Evolutionary conservation across 2,797 vertebrate genomes (phyloP).

Genomic region (Vultur gryphus): DNA sequence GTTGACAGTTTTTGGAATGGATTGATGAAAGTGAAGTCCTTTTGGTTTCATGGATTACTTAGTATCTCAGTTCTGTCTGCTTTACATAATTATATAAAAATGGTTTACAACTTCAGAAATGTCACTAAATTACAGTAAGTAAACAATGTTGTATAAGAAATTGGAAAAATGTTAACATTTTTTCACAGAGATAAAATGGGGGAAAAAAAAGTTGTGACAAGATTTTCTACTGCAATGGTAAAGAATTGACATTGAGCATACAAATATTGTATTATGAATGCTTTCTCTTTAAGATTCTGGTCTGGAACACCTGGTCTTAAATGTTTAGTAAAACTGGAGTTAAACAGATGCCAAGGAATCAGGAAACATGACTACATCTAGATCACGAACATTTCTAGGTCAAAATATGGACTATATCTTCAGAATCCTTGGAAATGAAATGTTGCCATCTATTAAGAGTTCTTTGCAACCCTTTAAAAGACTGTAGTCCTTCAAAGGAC

Average conservation of each 20-base stretch:
- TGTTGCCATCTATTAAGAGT: not conserved
- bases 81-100: not conserved
- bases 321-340: not conserved
- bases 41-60: not conserved
- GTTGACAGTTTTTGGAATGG: not conserved
- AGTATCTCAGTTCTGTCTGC: not conserved
- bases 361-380: not conserved
- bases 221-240: not conserved
- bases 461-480: not conserved
- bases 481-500: not conserved
- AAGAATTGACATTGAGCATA: not conserved
- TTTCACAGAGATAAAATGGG: not conserved
- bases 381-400: not conserved
- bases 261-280: not conserved
- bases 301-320: not conserved
- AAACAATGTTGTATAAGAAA: not conserved
- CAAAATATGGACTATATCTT: not conserved
- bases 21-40: not conserved
- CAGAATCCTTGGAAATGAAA: not conserved
- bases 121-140: not conserved
- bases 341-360: not conserved
- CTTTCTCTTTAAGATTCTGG: not conserved
- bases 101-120: not conserved
- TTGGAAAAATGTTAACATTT: not conserved
- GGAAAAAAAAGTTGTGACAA: not conserved